Evolutionary conservation across 2,113 vertebrate genomes (phyloP).

Genomic region (Mesocricetus auratus): DNA sequence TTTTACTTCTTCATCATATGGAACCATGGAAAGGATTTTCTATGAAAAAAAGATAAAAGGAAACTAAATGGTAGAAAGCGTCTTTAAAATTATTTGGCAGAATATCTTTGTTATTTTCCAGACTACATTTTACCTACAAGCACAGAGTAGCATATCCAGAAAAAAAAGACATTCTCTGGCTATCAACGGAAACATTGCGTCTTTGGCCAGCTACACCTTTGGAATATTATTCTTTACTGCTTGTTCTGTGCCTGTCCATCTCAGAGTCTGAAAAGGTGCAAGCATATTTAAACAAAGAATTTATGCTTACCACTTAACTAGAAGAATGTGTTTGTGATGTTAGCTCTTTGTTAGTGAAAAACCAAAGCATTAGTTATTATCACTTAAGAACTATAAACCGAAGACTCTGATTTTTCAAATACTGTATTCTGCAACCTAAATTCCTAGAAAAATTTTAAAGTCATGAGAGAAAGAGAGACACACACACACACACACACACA

Average conservation of each 20-base stretch:
- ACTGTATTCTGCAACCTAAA: background rate
- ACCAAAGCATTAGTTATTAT: background rate
- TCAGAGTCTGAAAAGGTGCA: background rate
- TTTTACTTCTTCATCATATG: background rate
- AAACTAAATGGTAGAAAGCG: constrained; percentile 1
- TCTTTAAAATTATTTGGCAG: background rate
- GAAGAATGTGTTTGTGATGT: background rate
- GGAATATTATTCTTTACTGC: background rate
- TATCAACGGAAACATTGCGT: background rate
- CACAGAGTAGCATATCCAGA: background rate
- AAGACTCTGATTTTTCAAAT: background rate
- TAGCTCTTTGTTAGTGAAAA: background rate
- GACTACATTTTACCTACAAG: background rate
- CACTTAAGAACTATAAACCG: background rate
- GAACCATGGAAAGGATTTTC: background rate
- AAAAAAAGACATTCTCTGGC: background rate
- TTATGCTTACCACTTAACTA: background rate
- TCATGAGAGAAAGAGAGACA: constrained; percentile 10
- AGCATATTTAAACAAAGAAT: background rate
- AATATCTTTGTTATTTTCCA: background rate
- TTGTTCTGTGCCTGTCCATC: background rate
- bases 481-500: background rate
- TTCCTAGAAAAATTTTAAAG: constrained; percentile 16
- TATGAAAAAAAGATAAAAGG: background rate
- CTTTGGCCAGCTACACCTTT: background rate